Evolutionary conservation across 2,888 invertebrate species (phyloP).

Genomic region (Phymatocera aterrima): DNA sequence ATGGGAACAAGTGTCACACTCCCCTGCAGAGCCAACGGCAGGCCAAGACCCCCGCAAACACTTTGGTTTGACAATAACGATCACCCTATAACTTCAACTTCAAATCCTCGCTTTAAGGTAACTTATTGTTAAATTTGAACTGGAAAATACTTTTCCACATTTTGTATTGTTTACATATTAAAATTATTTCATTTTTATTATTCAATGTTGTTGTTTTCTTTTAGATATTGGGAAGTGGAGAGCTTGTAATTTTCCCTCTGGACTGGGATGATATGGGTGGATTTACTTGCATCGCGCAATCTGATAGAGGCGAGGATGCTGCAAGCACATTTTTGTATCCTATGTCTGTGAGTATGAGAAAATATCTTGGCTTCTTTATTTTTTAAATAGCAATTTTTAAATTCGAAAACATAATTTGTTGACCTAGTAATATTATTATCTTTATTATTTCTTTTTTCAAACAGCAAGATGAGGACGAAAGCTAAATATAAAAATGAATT

Average conservation of each 20-base stretch:
- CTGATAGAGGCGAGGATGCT: constrained; percentile 79
- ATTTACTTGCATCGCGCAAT: constrained; percentile 86
- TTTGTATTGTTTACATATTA: not conserved
- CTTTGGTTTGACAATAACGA: constrained; percentile 82
- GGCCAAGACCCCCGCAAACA: constrained; percentile 78
- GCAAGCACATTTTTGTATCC: constrained; percentile 87
- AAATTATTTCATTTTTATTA: not conserved
- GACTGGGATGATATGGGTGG: constrained; percentile 90
- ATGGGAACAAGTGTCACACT: constrained; percentile 80
- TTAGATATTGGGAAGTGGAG: constrained; percentile 84
- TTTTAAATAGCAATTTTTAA: not conserved
- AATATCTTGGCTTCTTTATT: not conserved
- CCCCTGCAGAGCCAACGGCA: constrained; percentile 83
- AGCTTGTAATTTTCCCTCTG: constrained; percentile 83
- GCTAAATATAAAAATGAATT: constrained; percentile 17
- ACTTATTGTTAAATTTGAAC: not conserved
- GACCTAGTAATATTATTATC: not conserved
- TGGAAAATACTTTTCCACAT: not conserved
- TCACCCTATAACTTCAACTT: constrained; percentile 69
- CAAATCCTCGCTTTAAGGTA: constrained; percentile 62
- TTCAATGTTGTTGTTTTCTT: not conserved
- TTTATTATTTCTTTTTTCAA: not conserved
- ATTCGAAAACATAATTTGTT: not conserved
- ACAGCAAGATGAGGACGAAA: constrained; percentile 12
- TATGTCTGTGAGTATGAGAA: constrained; percentile 71